Percentiles rank a stretch among this genome's conserved stretches.
Conservation (phyloP, 2,888 invertebrate genomes). For the Operophtera brumata region DNA sequence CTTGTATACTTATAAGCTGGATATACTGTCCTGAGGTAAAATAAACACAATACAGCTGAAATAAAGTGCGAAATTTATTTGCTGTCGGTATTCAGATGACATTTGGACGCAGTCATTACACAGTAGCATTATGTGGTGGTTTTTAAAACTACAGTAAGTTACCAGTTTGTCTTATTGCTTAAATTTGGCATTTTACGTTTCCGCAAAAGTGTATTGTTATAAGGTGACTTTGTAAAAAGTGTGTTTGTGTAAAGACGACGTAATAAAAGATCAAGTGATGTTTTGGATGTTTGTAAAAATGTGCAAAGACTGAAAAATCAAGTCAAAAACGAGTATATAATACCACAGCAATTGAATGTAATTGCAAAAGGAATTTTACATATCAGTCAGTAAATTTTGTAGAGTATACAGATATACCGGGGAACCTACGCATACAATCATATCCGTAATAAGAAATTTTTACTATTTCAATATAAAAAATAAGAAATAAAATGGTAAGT, state of each 20-base stretch:
- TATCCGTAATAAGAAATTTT: too few relatives aligned
- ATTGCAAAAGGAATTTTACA: too few relatives aligned
- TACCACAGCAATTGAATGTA: too few relatives aligned
- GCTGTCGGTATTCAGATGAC: slow-evolving; percentile 40
- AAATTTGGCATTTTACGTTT: slow-evolving; percentile 21
- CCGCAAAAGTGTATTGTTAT: slow-evolving; percentile 20
- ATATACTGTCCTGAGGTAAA: too few relatives aligned
- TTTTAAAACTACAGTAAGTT: slow-evolving; percentile 35
- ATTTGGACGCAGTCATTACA: slow-evolving; percentile 46
- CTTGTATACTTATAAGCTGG: too few relatives aligned
- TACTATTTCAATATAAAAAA: slow-evolving; percentile 9
- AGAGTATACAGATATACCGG: slow-evolving; percentile 3
- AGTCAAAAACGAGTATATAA: too few relatives aligned
- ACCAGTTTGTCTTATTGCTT: slow-evolving; percentile 39
- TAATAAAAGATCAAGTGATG: neutral
- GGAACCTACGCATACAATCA: slow-evolving; percentile 14
- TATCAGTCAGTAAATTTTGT: too few relatives aligned
- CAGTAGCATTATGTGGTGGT: slow-evolving; percentile 44
- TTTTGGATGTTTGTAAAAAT: neutral
- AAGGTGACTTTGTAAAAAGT: neutral
- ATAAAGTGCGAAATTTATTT: slow-evolving; percentile 31
- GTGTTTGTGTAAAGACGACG: neutral
- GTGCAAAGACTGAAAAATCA: neutral
- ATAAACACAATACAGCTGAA: neutral
- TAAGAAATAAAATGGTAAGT: slow-evolving; percentile 3